phyloP scores from a whole-genome alignment of 2,888 invertebrate species.

The Lypha dubia region DNA sequence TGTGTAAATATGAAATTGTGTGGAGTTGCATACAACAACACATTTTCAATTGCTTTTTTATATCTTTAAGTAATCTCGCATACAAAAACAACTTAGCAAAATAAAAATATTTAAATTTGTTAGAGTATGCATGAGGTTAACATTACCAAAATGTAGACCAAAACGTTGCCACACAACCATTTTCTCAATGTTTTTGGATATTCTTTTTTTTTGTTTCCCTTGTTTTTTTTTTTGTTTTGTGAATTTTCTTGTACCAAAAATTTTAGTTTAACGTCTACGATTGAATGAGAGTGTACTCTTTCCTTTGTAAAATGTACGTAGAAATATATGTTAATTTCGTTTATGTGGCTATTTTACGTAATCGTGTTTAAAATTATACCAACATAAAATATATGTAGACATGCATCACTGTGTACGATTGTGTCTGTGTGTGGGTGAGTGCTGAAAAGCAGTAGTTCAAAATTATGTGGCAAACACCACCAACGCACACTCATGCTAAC shows the following conservation, averaged over 20 bases:
- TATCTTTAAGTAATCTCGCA: neutral
- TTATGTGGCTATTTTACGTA: slow-evolving; percentile 61
- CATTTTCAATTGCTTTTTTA: neutral
- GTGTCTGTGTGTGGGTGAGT: slow-evolving; percentile 1
- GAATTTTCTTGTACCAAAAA: slow-evolving; percentile 23
- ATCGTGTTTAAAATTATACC: slow-evolving; percentile 46
- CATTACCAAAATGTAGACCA: slow-evolving; percentile 64
- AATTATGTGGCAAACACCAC: slow-evolving; percentile 53
- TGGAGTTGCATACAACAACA: neutral
- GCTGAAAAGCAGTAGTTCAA: slow-evolving; percentile 41
- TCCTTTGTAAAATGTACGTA: slow-evolving; percentile 27
- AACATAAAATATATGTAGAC: neutral
- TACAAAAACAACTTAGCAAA: slow-evolving; percentile 4
- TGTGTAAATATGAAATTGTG: neutral
- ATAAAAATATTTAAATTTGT: neutral
- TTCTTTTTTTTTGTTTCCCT: neutral
- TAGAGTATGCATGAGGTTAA: slow-evolving; percentile 25
- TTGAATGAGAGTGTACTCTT: slow-evolving; percentile 1
- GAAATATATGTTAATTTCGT: slow-evolving; percentile 67
- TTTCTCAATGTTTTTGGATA: slow-evolving; percentile 19
- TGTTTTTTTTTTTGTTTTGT: slow-evolving; percentile 12
- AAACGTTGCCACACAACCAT: slow-evolving; percentile 62
- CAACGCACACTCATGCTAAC: slow-evolving; percentile 17
- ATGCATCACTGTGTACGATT: neutral
- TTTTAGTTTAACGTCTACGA: slow-evolving; percentile 31